Percentiles rank a stretch among this genome's conserved stretches.
Evolutionary conservation across 1,140 invertebrate species (phyloP).

Genomic region (Temnothorax nylanderi): DNA sequence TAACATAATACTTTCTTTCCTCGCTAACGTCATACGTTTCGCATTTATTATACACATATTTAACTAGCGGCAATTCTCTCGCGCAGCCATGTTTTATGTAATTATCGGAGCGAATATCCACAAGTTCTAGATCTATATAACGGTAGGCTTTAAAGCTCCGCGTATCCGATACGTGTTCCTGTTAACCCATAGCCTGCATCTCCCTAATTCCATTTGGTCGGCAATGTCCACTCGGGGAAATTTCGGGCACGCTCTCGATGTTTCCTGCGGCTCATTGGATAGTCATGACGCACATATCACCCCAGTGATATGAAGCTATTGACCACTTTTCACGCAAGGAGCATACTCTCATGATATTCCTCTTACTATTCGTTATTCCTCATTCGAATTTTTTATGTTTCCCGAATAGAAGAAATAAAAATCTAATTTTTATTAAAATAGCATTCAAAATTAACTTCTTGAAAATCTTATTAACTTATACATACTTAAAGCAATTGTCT

Average conservation of each 20-base stretch:
- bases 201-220: slow-evolving; percentile 46
- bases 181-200: slow-evolving; percentile 49
- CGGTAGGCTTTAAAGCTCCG: slow-evolving; percentile 42
- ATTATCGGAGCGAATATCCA: slow-evolving; percentile 6
- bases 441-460: not conserved
- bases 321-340: not conserved
- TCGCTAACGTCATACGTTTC: not conserved
- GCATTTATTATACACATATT: not conserved
- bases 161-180: slow-evolving; percentile 15
- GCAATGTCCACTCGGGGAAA: slow-evolving; percentile 35
- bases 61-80: not conserved
- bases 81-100: slow-evolving; percentile 3
- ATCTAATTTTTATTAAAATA: not conserved
- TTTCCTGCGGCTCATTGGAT: slow-evolving; percentile 58
- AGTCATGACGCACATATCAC: slow-evolving; percentile 35
- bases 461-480: not conserved
- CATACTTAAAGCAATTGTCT: not conserved
- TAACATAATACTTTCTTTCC: not conserved
- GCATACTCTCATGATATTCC: not conserved
- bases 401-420: not conserved
- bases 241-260: slow-evolving; percentile 48
- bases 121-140: slow-evolving; percentile 14
- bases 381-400: not conserved
- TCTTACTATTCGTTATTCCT: not conserved
- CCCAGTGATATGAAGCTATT: slow-evolving; percentile 12